phyloP scores from a whole-genome alignment of 2,113 vertebrate species.

The Zosterops lateralis region DNA sequence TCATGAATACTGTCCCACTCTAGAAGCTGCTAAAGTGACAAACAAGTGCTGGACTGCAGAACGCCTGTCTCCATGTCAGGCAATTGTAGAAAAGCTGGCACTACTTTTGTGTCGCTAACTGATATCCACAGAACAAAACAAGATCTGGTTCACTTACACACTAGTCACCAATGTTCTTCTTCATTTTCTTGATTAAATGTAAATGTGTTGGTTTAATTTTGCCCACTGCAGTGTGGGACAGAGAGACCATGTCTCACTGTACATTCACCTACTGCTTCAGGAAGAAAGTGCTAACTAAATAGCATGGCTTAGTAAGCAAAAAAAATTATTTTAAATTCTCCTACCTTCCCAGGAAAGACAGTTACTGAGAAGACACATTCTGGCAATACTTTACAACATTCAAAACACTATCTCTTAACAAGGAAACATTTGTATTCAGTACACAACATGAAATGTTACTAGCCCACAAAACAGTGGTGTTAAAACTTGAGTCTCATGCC shows the following conservation, averaged over 20 bases:
- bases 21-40: not conserved
- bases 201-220: not conserved
- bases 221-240: not conserved
- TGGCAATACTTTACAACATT: not conserved
- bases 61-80: not conserved
- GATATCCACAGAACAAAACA: not conserved
- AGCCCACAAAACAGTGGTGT: not conserved
- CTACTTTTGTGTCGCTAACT: not conserved
- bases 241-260: not conserved
- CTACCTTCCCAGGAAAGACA: not conserved
- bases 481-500: not conserved
- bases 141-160: not conserved
- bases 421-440: not conserved
- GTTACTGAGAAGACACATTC: not conserved
- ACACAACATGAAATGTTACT: not conserved
- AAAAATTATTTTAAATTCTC: not conserved
- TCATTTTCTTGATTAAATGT: not conserved
- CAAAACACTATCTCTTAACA: not conserved
- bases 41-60: not conserved
- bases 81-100: not conserved
- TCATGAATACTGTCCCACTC: not conserved
- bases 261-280: not conserved
- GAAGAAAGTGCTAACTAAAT: not conserved
- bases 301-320: not conserved
- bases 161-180: accelerated